phyloP scores from a whole-genome alignment of 2,888 invertebrate genomes.

The Drosophila falleni region DNA sequence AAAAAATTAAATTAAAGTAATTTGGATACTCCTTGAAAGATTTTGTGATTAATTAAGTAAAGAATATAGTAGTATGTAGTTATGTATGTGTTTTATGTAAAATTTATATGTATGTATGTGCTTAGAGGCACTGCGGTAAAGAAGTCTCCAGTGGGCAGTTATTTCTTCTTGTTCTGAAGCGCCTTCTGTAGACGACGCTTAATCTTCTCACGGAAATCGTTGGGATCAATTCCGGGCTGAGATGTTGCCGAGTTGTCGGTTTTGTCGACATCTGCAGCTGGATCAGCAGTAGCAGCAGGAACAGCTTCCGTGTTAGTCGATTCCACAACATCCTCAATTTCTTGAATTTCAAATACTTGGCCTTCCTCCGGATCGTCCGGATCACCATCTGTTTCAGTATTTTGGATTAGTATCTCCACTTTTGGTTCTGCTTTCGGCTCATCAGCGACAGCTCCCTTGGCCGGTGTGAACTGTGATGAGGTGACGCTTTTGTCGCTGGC shows the following conservation, averaged over 20 bases:
- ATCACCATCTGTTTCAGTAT: slow-evolving; percentile 8
- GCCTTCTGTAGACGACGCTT: slow-evolving; percentile 83
- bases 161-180: slow-evolving; percentile 82
- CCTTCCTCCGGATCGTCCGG: slow-evolving; percentile 39
- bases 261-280: slow-evolving; percentile 20
- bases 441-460: slow-evolving; percentile 38
- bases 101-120: slow-evolving; percentile 15
- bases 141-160: slow-evolving; percentile 33
- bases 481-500: slow-evolving; percentile 84
- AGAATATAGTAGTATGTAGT: slow-evolving; percentile 30
- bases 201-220: slow-evolving; percentile 84
- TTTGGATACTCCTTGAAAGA: slow-evolving; percentile 30
- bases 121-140: slow-evolving; percentile 21
- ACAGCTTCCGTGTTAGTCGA: not conserved
- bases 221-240: slow-evolving; percentile 56
- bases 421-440: slow-evolving; percentile 26
- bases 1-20: slow-evolving; percentile 21
- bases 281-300: not conserved
- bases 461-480: slow-evolving; percentile 78
- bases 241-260: not conserved
- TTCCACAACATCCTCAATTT: slow-evolving; percentile 50
- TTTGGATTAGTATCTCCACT: slow-evolving; percentile 36
- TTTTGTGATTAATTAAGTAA: slow-evolving; percentile 29
- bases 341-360: slow-evolving; percentile 55
- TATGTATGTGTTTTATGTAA: slow-evolving; percentile 1